phyloP scores from a whole-genome alignment of 2,797 vertebrate species.

The Phoeniculus purpureus region DNA sequence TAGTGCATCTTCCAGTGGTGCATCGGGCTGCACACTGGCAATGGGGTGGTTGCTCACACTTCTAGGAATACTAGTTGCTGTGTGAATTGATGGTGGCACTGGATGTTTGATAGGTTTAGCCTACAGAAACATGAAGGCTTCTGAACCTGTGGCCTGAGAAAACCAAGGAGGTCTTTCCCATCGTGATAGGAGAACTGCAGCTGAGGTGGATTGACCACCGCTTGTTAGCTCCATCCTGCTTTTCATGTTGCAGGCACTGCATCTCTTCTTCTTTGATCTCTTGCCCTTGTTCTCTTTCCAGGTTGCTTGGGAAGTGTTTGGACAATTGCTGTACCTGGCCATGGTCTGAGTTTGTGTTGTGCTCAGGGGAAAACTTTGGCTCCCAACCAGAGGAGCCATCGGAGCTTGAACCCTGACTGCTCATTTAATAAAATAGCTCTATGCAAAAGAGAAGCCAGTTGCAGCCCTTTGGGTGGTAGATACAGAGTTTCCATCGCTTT shows the following conservation, averaged over 20 bases:
- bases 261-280: not conserved
- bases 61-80: not conserved
- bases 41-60: not conserved
- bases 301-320: not conserved
- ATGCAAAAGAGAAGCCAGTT: not conserved
- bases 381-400: accelerated
- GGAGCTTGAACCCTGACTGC: not conserved
- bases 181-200: not conserved
- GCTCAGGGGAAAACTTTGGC: not conserved
- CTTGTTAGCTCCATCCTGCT: not conserved
- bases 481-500: not conserved
- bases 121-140: not conserved
- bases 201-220: not conserved
- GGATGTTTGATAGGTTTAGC: not conserved
- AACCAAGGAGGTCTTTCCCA: not conserved
- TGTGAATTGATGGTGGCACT: not conserved
- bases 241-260: not conserved
- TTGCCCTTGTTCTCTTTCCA: not conserved
- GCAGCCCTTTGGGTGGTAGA: not conserved
- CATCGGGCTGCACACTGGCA: not conserved
- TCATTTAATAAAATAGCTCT: not conserved
- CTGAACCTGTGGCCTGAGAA: not conserved
- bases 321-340: not conserved
- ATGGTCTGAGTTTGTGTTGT: not conserved
- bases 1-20: not conserved